Base-by-base conservation (phyloP, 1,140 invertebrate genomes). In the Pseudomyrmex dendroicus region DNA sequence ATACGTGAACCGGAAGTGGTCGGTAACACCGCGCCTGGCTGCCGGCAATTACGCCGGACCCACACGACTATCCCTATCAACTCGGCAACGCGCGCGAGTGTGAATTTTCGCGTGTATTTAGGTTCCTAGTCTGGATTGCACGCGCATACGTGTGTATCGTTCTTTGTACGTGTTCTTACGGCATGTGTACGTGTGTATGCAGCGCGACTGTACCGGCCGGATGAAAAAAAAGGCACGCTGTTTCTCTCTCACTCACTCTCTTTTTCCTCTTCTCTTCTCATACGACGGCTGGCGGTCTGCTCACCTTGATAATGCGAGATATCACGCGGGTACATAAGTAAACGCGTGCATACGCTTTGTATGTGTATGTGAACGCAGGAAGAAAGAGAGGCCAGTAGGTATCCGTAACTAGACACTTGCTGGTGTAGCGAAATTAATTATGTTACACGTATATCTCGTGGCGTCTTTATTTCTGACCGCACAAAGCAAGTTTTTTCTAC, bases 1-100 rank as follows among this genome's bases (percentile, higher is more conserved):
- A 92, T 93, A 93, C 90, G 90, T 57, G 88, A 90, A 92, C 90
- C 91, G 92, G 92, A 93, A 93, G 92, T 91, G 92, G 92, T 92
- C 89, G 90, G 85, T 91, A 92, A 89, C 89, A 85, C 86, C 83
- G 90, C 89, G 91, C 86, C 88, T 89, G 86, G 89, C 87, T 89
- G 89, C 89, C 87, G 86, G 89, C 92, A 92, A 93, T 93, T 93
- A 92, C 88, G 87, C 90, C 35, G 83, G 87, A 88, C 90, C 89
- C 89, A 89, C 90, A 89, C 87, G 82, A 73, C 88, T 78, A 88
- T 87, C 88, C 84, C 90, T 91, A 92, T 92, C 90, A 91, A 88
- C 83, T 87, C 86, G 52, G 52, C 73, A 80, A 76, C 73, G 78
- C 80, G 64, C 74, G 76, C 61, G 67, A 88, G 78, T 83, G 83